A percentile compares a stretch with the other conserved stretches of the same genome.
These are phyloP conservation scores for Lasioglossum calceatum DNA, from an alignment of 2,888 invertebrate species.

Conservation along the genomic window DNA sequence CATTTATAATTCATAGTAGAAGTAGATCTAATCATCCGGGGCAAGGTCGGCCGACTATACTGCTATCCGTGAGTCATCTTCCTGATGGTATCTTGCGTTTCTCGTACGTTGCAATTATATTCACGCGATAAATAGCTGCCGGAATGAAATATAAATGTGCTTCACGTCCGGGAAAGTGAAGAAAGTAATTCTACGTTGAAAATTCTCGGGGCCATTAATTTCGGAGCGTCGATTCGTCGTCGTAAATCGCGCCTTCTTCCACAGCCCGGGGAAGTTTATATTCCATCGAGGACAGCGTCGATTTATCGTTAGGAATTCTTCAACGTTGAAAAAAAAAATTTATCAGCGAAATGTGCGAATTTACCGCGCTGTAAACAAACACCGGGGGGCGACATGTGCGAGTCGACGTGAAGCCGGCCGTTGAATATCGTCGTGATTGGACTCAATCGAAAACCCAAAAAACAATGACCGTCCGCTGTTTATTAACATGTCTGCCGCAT, in stretches of 20 bases:
- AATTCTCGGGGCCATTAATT: conserved; percentile 13
- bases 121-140: not conserved
- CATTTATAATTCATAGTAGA: not conserved
- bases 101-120: not conserved
- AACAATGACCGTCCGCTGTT: not conserved
- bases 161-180: not conserved
- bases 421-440: not conserved
- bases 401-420: not conserved
- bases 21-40: not conserved
- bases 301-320: conserved; percentile 32
- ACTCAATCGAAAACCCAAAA: not conserved
- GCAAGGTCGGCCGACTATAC: not conserved
- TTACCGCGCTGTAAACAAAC: not conserved
- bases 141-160: not conserved
- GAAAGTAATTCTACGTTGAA: not conserved
- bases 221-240: conserved; percentile 19
- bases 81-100: not conserved
- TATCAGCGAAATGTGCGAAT: conserved; percentile 18
- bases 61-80: not conserved
- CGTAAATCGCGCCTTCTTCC: conserved; percentile 35
- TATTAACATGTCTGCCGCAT: not conserved
- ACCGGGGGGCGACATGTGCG: not conserved
- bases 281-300: conserved; percentile 17
- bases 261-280: conserved; percentile 21
- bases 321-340: conserved; percentile 13